Evolutionary conservation across 2,888 invertebrate genomes (phyloP), one percentile per base, ranked within the genome.

Genomic region (Zhuqinia jingwanae): DNA sequence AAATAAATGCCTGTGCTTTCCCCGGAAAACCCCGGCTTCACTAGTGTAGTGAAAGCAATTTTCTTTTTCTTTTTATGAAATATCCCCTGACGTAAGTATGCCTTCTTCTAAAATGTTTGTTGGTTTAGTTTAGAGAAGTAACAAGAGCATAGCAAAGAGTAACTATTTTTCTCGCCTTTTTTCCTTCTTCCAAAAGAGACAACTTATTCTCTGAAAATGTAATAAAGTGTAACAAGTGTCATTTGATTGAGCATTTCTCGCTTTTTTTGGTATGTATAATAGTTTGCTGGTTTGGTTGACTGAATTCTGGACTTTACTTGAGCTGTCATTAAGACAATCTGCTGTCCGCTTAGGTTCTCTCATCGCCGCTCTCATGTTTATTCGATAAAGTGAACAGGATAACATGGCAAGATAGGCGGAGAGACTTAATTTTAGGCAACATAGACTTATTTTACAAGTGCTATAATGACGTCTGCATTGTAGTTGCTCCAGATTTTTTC

Each of bases 161-260:
- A 47, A 13, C 8, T 11, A 47, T 36, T 36, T 36, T 8, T 36
- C 36, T 36, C 8, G 36, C 5, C 36, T 36, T 36, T 36, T 36
- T 36, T 20, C 15, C n/a, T 25, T 53, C 73, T 73, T 20, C 8
- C n/a, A n/a, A n/a, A n/a, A n/a, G 30, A 65, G 63, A 63, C 45
- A 63, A 50, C 63, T 79, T 60, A 65, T 65, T 68, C 42, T 27
- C 20, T 8, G 80, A 70, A 78, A 80, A 80, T 68, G 17, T 50
- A 68, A 80, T 80, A 80, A 73, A 80, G 68, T 47, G 80, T 80
- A 80, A 80, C 80, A 80, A 80, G 80, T 80, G 80, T 80, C 80
- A 80, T 70, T 70, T 65, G 80, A 80, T 68, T 73, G n/a, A 27
- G 50, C 10, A 22, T 2, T 50, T 73, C 50, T 27, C 22, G 2